phyloP scores from a whole-genome alignment of 2,113 vertebrate species.

The Notiomystis cincta region DNA sequence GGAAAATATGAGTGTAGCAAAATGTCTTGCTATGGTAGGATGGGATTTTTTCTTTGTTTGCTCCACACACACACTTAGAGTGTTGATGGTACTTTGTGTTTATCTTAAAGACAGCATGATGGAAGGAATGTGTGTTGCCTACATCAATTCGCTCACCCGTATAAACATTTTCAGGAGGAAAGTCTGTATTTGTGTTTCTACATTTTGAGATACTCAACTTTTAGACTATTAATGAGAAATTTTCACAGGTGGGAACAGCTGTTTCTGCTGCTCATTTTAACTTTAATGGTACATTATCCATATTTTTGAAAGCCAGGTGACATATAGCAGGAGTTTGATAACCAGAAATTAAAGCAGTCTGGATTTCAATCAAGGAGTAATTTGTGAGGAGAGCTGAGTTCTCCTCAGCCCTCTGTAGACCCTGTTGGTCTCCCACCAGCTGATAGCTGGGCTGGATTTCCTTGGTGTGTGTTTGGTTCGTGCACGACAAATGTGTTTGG shows the following conservation, averaged over 20 bases:
- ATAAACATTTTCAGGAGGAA: constrained; percentile 58
- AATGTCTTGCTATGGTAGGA: constrained; percentile 32
- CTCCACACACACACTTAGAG: background rate
- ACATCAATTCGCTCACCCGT: constrained; percentile 19
- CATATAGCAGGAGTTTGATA: background rate
- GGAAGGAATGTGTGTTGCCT: constrained; percentile 63
- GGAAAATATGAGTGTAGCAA: constrained; percentile 31
- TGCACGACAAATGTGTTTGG: background rate
- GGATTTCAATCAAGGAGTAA: background rate
- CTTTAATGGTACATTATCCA: background rate
- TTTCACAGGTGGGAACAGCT: constrained; percentile 61
- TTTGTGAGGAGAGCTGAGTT: background rate
- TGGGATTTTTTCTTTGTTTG: constrained; percentile 56
- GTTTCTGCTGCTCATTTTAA: constrained; percentile 46
- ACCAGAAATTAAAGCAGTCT: background rate
- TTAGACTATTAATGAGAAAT: constrained; percentile 42
- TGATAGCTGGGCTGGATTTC: background rate
- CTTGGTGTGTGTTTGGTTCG: background rate
- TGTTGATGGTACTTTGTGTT: constrained; percentile 63
- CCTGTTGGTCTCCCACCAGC: background rate
- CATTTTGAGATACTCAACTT: background rate
- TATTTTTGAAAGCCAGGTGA: constrained; percentile 32
- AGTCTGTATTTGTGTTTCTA: constrained; percentile 46
- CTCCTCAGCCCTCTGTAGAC: background rate
- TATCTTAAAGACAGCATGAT: constrained; percentile 58